Conservation (phyloP, 1,140 invertebrate species). For the Ectropis grisescens region DNA sequence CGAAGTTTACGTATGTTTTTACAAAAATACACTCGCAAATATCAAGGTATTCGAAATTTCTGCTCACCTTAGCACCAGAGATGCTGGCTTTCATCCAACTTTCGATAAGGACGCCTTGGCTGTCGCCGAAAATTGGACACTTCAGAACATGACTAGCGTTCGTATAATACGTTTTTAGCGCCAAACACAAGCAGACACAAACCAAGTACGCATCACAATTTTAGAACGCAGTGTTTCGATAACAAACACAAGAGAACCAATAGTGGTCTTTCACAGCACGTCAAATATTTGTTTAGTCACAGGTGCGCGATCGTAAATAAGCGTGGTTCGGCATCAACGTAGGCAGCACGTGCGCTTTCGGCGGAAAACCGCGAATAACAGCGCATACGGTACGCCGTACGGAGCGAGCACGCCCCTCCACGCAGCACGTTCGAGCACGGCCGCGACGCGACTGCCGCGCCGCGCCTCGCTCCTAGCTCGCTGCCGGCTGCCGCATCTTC, state of each 20-base stretch:
- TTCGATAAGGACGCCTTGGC: constrained; percentile 37
- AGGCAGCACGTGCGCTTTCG: constrained; percentile 53
- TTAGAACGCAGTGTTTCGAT: constrained; percentile 27
- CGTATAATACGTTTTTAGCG: constrained; percentile 9
- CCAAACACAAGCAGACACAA: constrained; percentile 18
- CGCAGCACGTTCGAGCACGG: constrained; percentile 48
- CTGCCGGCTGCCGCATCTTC: constrained; percentile 27
- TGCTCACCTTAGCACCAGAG: constrained; percentile 53
- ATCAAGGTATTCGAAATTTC: constrained; percentile 23
- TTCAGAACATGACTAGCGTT: constrained; percentile 28
- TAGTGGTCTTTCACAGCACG: constrained; percentile 56
- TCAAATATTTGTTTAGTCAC: constrained; percentile 49
- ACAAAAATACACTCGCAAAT: constrained; percentile 16
- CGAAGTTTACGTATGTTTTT: constrained; percentile 7
- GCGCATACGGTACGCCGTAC: constrained; percentile 24
- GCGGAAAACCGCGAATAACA: constrained; percentile 51
- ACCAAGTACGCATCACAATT: constrained; percentile 32
- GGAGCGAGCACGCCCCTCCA: constrained; percentile 28
- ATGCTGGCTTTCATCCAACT: constrained; percentile 63
- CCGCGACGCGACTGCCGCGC: constrained; percentile 49
- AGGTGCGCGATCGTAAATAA: constrained; percentile 45
- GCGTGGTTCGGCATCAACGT: constrained; percentile 15
- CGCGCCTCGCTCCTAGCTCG: constrained; percentile 21
- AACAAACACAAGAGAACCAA: constrained; percentile 40
- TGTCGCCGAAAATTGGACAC: constrained; percentile 45